These are phyloP conservation scores for Polymixis lichenea DNA, from an alignment of 2,888 invertebrate genomes.

Conservation along the genomic window DNA sequence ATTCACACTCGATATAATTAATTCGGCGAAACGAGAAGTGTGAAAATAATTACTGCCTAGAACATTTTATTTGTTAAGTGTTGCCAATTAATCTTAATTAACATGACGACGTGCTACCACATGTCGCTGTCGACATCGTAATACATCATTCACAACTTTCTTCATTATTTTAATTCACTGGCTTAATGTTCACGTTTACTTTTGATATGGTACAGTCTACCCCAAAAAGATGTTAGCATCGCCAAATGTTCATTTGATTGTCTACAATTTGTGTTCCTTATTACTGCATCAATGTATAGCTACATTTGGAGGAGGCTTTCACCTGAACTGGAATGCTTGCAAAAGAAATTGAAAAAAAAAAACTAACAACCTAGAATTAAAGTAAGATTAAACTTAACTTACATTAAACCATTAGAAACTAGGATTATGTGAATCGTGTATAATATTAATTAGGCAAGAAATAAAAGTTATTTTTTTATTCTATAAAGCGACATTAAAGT, in stretches of 20 bases:
- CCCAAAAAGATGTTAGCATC: not conserved
- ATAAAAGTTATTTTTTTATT: no score
- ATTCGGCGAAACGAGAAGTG: conserved; percentile 10
- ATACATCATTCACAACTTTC: conserved; percentile 55
- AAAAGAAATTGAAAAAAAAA: no score
- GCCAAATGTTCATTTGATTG: not conserved
- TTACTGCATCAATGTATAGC: not conserved
- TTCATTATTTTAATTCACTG: conserved; percentile 55
- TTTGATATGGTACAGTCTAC: not conserved
- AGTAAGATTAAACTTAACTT: no score
- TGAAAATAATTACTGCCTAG: conserved; percentile 40
- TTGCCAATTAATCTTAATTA: conserved; percentile 60
- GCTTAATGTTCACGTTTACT: conserved; percentile 9
- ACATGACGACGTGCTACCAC: conserved; percentile 39
- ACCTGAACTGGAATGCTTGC: no score
- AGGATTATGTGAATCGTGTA: no score
- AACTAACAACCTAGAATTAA: no score
- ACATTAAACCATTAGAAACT: no score
- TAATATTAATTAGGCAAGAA: no score
- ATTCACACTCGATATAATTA: conserved; percentile 8
- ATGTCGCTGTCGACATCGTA: conserved; percentile 45
- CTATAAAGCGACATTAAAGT: not conserved
- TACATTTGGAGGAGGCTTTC: no score
- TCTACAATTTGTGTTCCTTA: not conserved
- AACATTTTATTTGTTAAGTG: conserved; percentile 51